Percentiles rank a stretch among this genome's conserved stretches.
These are phyloP conservation scores for Hirtodrosophila confusa DNA, from an alignment of 2,888 invertebrate genomes.

Conservation along the genomic window DNA sequence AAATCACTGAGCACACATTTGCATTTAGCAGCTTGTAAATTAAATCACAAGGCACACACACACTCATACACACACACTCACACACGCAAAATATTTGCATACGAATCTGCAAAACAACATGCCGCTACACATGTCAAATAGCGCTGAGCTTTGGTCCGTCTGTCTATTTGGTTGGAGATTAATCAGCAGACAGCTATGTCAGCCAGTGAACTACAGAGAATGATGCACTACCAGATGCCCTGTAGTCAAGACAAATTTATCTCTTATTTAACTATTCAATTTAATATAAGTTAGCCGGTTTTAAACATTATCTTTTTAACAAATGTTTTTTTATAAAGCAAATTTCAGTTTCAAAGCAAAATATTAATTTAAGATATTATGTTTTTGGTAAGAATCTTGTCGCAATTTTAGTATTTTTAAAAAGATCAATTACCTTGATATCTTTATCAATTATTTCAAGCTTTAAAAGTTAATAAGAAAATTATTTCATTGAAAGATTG, in stretches of 20 bases:
- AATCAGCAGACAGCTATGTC: constrained; percentile 50
- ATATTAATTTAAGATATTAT: too few species aligned
- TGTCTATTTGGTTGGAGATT: constrained; percentile 48
- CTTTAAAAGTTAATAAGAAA: too few species aligned
- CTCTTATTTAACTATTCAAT: too few species aligned
- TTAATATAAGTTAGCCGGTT: too few species aligned
- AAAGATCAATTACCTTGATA: too few species aligned
- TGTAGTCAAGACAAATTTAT: neutral
- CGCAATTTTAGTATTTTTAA: too few species aligned
- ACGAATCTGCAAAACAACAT: constrained; percentile 57
- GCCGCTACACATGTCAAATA: constrained; percentile 56
- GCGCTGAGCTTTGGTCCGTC: constrained; percentile 50
- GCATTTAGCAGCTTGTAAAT: constrained; percentile 60
- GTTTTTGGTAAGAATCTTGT: too few species aligned
- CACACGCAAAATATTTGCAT: constrained; percentile 58
- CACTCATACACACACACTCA: constrained; percentile 29
- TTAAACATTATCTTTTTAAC: too few species aligned
- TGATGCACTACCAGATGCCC: constrained; percentile 25
- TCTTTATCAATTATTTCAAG: too few species aligned
- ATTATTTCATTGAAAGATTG: too few species aligned
- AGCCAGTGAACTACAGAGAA: neutral
- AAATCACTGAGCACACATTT: constrained; percentile 47
- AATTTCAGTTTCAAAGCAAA: too few species aligned
- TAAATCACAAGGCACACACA: constrained; percentile 43
- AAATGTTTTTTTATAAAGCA: too few species aligned